A percentile compares a stretch with the other conserved stretches of the same genome.
Conservation (phyloP, 2,888 invertebrate species). For the Apodemia zela region DNA sequence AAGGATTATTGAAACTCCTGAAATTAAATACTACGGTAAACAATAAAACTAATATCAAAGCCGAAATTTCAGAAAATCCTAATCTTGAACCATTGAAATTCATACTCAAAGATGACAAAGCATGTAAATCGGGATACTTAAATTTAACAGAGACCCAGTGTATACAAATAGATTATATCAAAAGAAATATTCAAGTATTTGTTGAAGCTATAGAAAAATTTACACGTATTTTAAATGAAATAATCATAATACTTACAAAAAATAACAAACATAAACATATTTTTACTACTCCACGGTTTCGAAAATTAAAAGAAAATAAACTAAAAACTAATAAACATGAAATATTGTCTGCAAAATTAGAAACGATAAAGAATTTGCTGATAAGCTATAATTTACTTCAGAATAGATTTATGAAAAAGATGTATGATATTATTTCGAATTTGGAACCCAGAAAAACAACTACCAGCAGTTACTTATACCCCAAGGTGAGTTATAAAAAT, state of each 20-base stretch:
- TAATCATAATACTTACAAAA: slow-evolving; percentile 44
- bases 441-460: slow-evolving; percentile 34
- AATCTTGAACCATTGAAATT: slow-evolving; percentile 46
- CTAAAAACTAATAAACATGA: slow-evolving; percentile 19
- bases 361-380: slow-evolving; percentile 45
- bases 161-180: slow-evolving; percentile 50
- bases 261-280: slow-evolving; percentile 27
- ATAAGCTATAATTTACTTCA: slow-evolving; percentile 52
- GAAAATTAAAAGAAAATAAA: slow-evolving; percentile 21
- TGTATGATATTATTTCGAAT: slow-evolving; percentile 45
- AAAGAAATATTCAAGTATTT: slow-evolving; percentile 49
- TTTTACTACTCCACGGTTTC: slow-evolving; percentile 20
- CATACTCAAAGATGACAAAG: slow-evolving; percentile 43
- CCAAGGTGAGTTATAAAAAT: slow-evolving; percentile 25
- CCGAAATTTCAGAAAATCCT: slow-evolving; percentile 28
- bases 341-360: slow-evolving; percentile 35
- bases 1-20: slow-evolving; percentile 39
- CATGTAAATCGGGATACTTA: slow-evolving; percentile 24
- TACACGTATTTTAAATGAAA: slow-evolving; percentile 49
- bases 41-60: slow-evolving; percentile 25
- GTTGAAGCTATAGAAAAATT: slow-evolving; percentile 53
- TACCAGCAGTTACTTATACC: slow-evolving; percentile 11
- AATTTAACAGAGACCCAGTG: slow-evolving; percentile 42
- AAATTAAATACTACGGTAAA: slow-evolving; percentile 24
- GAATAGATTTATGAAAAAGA: slow-evolving; percentile 52